Evolutionary conservation across 2,888 invertebrate species (phyloP), one percentile per base, ranked within the genome.

Genomic region (Drosophila leonis): DNA sequence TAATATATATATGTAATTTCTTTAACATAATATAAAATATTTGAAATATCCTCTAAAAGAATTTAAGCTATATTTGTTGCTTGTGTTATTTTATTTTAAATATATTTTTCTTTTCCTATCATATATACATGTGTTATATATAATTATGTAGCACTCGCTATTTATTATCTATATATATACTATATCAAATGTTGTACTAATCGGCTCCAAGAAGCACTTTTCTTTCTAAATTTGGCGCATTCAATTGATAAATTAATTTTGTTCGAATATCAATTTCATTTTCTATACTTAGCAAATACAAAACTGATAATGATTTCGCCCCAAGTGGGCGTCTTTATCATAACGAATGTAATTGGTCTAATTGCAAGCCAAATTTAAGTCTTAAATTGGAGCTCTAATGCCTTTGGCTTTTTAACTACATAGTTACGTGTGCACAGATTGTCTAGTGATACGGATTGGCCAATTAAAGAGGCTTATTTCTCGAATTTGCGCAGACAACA

Each of bases 381-480:
- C 27, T 8, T 6, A 2, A 66, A 18, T 39, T 66, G 37, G 27
- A 9, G 12, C 6, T 20, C 4, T 29, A 44, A 31, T 55, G 41
- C 44, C 37, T 29, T 10, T 20, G 31, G 51, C 15, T 39, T 56
- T 41, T 37, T n/a, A 49, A 24, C 52, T 63, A 13, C 44, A 27
- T 15, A 48, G 52, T 44, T 35, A 4, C 41, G 51, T 52, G 44
- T 51, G 57, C 74, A 46, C 31, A 61, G 13, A 42, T 27, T 62
- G 65, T 20, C n/a, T 18, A 29, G 24, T 41, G 24, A 8, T 51
- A 12, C 35, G 27, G 35, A 48, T 49, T 68, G 65, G 59, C 54
- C 78, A 75, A 75, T 75, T 77, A 77, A 73, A 56, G 57, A 48
- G 71, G 74, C 78, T 71, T 71, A 68, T 41, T 72, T 62, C 60